Conservation (phyloP, 2,113 vertebrate species). For the Pogonocichla stellata region DNA sequence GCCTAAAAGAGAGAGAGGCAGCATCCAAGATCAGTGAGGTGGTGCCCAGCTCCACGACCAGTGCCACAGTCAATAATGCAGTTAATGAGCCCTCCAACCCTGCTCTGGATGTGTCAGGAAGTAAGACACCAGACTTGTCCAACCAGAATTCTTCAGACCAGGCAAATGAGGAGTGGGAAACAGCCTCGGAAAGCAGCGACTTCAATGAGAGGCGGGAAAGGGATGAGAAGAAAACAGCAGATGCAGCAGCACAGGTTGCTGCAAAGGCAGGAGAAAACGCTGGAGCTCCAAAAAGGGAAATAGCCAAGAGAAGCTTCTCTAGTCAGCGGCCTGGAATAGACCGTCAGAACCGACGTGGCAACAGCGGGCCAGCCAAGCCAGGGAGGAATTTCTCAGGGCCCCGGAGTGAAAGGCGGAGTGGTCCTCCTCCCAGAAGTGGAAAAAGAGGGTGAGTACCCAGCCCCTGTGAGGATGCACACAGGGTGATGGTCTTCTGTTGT, state of each 20-base stretch:
- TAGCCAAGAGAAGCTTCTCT: constrained; percentile 94
- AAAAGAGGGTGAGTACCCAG: constrained; percentile 89
- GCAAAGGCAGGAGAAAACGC: constrained; percentile 73
- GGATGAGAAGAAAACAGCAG: constrained; percentile 88
- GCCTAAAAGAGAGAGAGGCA: constrained; percentile 91
- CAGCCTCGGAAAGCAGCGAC: constrained; percentile 97
- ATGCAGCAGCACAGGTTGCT: constrained; percentile 71
- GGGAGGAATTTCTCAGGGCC: constrained; percentile 89
- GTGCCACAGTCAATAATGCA: constrained; percentile 41
- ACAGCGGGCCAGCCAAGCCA: constrained; percentile 84
- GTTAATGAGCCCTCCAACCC: constrained; percentile 66
- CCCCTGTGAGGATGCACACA: neutral
- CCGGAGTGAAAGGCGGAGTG: constrained; percentile 88
- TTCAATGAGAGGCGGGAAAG: constrained; percentile 96
- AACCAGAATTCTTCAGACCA: constrained; percentile 99
- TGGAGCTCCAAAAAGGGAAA: constrained; percentile 81
- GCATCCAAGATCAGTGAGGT: constrained; percentile 77
- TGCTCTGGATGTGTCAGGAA: constrained; percentile 79
- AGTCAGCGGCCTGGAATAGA: constrained; percentile 91
- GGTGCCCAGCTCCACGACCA: constrained; percentile 34
- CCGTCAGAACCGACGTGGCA: constrained; percentile 90
- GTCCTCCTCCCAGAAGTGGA: constrained; percentile 82
- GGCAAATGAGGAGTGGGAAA: constrained; percentile 99
- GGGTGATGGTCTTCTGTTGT: neutral
- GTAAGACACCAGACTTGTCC: constrained; percentile 95